Base-by-base conservation (phyloP, 2,113 vertebrate genomes). In the human region DNA sequence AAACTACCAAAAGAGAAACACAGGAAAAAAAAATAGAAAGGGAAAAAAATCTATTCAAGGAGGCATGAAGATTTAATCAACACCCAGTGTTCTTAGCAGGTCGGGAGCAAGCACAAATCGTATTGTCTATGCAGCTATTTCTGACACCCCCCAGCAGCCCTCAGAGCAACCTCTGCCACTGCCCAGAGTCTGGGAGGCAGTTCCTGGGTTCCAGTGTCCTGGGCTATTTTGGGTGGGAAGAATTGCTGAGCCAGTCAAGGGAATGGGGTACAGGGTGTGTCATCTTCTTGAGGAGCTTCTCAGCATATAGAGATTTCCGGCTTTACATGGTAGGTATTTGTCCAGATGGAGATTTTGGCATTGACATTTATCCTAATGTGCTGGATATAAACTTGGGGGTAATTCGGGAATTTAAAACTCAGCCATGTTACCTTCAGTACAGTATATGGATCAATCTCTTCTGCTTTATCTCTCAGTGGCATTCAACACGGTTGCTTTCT, bases 41-140 rank as follows among this genome's bases (percentile, higher is more conserved):
- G 32, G 27, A 2, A 52, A 83, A 82, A 90, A 90, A 30, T 93
- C 94, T 95, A 93, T 64, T 94, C 23, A 6, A 89, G 92, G 96
- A 98, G 96, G 59, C 57, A 98, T 98, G 94, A 98, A 98, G 98
- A 98, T 98, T 98, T 97, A 98, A 98, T 98, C 98, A 97, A 91
- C 95, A 96, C 94, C 70, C 97, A 70, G 93, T 12, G 81, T 98
- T 97, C 95, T 82, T 9, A 80, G 95, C 96, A 52, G 85, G 93
- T 98, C 1, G 0, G 93, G 80, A 97, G 96, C 86, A 35, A 88
- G 95, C 52, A 61, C 66, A 88, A 98, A 86, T 89, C 59, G 70
- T 90, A 84, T 90, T 98, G 98, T 87, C 89, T 90, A 57, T 75
- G 80, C n/a, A 72, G 94, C 97, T 98, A 93, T 98, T 98, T 98